These are phyloP conservation scores for Varroa destructor DNA, from an alignment of 1,140 invertebrate genomes.

Conservation along the genomic window DNA sequence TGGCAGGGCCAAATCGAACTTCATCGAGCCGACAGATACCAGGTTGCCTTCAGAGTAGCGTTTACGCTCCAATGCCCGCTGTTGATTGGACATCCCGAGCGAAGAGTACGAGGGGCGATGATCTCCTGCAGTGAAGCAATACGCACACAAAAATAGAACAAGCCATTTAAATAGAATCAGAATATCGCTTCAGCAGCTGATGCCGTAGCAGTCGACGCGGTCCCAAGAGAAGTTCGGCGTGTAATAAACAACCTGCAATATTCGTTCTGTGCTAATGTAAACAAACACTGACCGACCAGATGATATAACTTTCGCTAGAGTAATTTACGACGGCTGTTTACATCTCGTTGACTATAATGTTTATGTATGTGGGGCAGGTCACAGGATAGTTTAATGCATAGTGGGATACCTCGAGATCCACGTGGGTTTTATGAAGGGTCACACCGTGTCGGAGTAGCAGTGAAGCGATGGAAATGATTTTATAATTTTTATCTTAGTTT, in stretches of 20 bases:
- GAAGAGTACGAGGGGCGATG: slow-evolving; percentile 12
- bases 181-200: not conserved
- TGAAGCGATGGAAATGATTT: no score
- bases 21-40: not conserved
- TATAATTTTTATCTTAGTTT: no score
- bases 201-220: not conserved
- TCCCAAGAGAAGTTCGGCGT: not conserved
- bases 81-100: slow-evolving; percentile 4
- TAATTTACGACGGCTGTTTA: no score
- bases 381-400: no score
- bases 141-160: not conserved
- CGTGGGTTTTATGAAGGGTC: no score
- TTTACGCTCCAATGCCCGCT: slow-evolving; percentile 21
- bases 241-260: not conserved
- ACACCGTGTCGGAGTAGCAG: no score
- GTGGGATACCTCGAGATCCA: no score
- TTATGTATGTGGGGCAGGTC: no score
- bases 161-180: not conserved
- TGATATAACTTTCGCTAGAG: no score
- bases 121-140: not conserved
- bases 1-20: not conserved
- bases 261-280: not conserved
- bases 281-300: not conserved
- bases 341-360: no score
- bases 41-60: slow-evolving; percentile 19